Percentiles rank a stretch among this genome's conserved stretches.
Conservation (phyloP, 2,797 vertebrate species). For the Rhabdophis nuchalis region DNA sequence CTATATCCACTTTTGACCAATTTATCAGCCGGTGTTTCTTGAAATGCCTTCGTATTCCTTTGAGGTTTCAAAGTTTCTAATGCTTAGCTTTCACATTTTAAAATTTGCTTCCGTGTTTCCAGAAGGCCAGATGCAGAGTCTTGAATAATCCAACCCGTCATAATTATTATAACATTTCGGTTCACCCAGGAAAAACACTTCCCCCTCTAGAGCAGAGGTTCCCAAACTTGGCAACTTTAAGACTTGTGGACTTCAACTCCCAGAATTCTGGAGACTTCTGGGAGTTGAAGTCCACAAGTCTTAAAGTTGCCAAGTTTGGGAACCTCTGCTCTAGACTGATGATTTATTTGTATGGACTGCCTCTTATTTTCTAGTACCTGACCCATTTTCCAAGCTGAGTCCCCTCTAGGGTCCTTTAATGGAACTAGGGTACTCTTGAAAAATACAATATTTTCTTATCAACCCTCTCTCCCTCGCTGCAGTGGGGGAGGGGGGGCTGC, state of each 20-base stretch:
- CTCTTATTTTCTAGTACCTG: neutral
- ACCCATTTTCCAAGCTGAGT: neutral
- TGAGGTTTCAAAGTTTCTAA: neutral
- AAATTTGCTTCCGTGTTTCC: no score
- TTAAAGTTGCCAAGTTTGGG: no score
- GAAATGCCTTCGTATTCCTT: neutral
- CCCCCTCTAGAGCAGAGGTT: no score
- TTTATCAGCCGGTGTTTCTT: neutral
- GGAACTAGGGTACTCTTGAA: neutral
- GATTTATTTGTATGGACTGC: neutral
- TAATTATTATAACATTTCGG: neutral
- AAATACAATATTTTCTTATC: neutral
- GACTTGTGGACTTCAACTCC: no score
- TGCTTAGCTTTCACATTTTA: neutral
- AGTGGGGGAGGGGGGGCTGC: no score
- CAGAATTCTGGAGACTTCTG: no score
- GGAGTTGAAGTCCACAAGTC: no score
- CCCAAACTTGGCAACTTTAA: no score
- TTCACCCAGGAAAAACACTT: neutral
- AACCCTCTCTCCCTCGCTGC: neutral
- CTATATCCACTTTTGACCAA: neutral
- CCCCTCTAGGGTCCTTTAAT: neutral
- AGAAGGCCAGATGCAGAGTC: neutral
- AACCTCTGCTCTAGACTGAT: neutral
- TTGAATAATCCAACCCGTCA: neutral